Percentiles rank a stretch among this genome's conserved stretches.
Evolutionary conservation across 2,113 vertebrate genomes (phyloP).

Genomic region (Donacobius atricapilla): DNA sequence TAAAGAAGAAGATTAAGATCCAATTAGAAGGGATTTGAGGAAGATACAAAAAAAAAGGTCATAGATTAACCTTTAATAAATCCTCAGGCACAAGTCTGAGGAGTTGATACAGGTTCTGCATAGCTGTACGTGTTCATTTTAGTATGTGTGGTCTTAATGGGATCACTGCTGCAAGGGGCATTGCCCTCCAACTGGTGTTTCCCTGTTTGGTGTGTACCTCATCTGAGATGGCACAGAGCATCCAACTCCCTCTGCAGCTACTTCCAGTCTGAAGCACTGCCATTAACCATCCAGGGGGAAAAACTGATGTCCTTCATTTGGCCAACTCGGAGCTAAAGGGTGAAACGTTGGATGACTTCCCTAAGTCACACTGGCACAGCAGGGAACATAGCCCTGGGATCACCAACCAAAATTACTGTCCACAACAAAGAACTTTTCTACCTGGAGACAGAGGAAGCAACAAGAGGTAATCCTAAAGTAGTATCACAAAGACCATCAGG

Average conservation of each 20-base stretch:
- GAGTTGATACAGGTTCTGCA: not conserved
- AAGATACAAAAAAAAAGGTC: not conserved
- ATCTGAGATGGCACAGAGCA: not conserved
- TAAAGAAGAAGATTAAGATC: conserved; percentile 9
- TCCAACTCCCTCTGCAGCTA: not conserved
- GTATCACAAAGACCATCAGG: not conserved
- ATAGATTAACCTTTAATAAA: not conserved
- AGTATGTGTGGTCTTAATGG: not conserved
- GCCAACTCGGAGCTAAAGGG: not conserved
- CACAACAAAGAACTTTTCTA: not conserved
- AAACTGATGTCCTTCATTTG: not conserved
- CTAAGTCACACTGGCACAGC: not conserved
- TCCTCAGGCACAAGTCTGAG: not conserved
- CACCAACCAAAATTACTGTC: not conserved
- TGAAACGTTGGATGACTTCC: not conserved
- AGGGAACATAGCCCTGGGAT: not conserved
- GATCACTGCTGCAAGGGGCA: not conserved
- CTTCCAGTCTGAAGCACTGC: not conserved
- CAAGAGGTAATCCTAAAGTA: not conserved
- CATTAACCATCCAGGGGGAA: not conserved
- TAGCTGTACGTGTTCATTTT: not conserved
- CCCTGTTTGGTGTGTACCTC: not conserved
- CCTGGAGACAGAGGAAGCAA: not conserved
- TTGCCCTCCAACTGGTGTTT: not conserved
- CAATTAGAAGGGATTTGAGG: not conserved